Base-by-base conservation (phyloP, 2,113 vertebrate genomes). In the Hiodon tergisus region DNA sequence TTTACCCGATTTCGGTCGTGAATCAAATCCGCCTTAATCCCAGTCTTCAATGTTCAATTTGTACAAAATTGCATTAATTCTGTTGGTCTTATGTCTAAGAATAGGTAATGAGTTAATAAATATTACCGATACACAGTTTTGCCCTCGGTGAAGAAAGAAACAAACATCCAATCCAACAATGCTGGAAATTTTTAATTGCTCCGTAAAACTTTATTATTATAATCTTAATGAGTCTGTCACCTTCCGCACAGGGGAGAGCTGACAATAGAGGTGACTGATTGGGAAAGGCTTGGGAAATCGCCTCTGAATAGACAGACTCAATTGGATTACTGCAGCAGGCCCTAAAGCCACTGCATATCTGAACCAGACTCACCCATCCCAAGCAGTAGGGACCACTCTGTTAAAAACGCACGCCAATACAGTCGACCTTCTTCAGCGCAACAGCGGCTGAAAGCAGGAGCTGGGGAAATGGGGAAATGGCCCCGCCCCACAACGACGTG, bases 281-380 rank as follows among this genome's bases (percentile, higher is more conserved):
- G 16, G 65, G 9, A 68, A 6, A 69, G 51, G 61, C 16, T 14
- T 77, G 71, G 71, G 74, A 63, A 67, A 50, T 65, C 75, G 57
- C 52, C 66, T 72, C 61, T 51, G 67, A 57, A 73, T 57, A 74
- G 67, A 63, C 73, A 73, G 50, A 47, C 52, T 59, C 46, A 53
- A 77, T 50, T 69, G 71, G 62, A 65, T 77, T 72, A 74, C 31
- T 3, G 46, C 46, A 10, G 7, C 16, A 10, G 48, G 31, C 7
- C 63, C 8, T 47, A 11, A 47, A 66, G 71, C 74, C 71, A 61
- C 66, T 58, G 71, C 63, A 55, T 59, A 61, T 60, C 60, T 73
- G 75, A 69, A 80, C 71, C 74, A 75, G 71, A 80, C 63, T 13
- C 57, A 65, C 78, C 74, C 78, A 48, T 59, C n/a, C 57, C 17